Conservation (phyloP, 2,113 vertebrate species). For the Delphinapterus leucas region DNA sequence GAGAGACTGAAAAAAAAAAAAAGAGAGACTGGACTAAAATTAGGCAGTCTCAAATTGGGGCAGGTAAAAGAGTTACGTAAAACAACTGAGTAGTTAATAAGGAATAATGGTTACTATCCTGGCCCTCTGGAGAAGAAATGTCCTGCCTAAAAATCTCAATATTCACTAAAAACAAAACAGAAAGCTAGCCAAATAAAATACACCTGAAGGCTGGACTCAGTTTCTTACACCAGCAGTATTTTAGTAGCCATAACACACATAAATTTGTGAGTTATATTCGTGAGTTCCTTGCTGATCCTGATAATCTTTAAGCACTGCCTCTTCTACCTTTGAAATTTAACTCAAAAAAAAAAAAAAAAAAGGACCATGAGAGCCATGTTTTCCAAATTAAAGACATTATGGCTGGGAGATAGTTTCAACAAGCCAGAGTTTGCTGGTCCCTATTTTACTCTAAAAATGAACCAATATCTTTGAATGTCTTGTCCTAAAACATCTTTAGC, state of each 20-base stretch:
- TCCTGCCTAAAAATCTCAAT: background rate
- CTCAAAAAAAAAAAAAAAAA: background rate
- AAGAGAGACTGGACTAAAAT: background rate
- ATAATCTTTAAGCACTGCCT: background rate
- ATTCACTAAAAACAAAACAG: background rate
- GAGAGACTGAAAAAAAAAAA: background rate
- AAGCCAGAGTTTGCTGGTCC: background rate
- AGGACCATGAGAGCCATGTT: background rate
- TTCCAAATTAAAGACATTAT: background rate
- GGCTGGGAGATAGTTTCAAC: background rate
- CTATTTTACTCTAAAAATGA: background rate
- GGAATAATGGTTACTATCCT: background rate
- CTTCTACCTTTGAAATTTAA: background rate
- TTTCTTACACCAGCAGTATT: background rate
- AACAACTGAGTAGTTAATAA: background rate
- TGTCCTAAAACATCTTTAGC: background rate
- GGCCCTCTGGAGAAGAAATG: background rate
- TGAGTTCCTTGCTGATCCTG: background rate
- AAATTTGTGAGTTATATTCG: background rate
- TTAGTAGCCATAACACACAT: background rate
- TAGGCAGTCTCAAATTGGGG: background rate
- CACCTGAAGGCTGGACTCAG: background rate
- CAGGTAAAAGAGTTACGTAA: background rate
- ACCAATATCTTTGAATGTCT: background rate
- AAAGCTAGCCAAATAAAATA: background rate